Evolutionary conservation across 1,140 invertebrate species (phyloP).

Genomic region (Drosophila hydei): DNA sequence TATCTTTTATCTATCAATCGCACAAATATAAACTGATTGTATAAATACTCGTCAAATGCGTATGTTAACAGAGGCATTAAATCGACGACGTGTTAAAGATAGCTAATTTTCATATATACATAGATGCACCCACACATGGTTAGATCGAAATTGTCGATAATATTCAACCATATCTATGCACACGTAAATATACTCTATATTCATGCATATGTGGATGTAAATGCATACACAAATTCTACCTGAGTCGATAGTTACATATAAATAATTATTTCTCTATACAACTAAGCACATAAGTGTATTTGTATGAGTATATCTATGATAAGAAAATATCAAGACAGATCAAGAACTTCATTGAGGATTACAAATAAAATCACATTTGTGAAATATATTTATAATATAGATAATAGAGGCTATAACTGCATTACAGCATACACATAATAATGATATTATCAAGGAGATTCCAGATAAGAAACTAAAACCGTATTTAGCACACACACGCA

Average conservation of each 20-base stretch:
- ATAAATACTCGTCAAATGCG: neutral
- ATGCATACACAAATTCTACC: neutral
- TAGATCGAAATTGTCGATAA: neutral
- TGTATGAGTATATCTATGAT: neutral
- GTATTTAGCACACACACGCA: neutral
- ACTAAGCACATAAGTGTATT: neutral
- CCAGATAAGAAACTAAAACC: neutral
- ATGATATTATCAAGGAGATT: neutral
- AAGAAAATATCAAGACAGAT: too few species aligned
- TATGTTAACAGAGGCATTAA: neutral
- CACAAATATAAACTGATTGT: too few species aligned
- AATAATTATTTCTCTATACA: neutral
- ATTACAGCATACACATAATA: neutral
- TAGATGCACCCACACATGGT: neutral
- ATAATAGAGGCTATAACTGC: neutral
- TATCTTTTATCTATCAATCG: too few species aligned
- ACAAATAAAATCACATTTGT: too few species aligned
- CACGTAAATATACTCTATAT: neutral
- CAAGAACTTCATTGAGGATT: too few species aligned
- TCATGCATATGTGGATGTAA: neutral
- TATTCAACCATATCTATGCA: neutral
- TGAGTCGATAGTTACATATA: neutral
- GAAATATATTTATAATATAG: neutral
- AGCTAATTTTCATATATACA: neutral
- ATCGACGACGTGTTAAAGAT: neutral